phyloP scores from a whole-genome alignment of 2,797 vertebrate genomes.

The Micropoecilia bifurca region DNA sequence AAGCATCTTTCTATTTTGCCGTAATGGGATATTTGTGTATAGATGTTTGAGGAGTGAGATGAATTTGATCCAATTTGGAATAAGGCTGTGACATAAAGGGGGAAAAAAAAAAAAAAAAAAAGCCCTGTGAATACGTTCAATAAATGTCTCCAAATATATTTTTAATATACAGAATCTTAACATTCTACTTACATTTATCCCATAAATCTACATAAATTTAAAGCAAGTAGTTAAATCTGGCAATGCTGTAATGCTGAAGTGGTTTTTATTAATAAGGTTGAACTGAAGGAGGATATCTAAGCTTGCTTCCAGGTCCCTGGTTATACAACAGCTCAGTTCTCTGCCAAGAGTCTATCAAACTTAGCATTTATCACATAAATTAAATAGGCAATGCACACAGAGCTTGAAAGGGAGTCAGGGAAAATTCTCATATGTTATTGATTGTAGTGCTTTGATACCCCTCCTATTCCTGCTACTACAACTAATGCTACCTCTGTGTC shows the following conservation, averaged over 20 bases:
- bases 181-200: neutral
- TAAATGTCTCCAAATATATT: neutral
- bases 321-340: conserved; percentile 25
- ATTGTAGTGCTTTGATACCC: conserved; percentile 27
- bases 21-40: too few relatives aligned
- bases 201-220: neutral
- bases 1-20: too few relatives aligned
- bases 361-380: conserved; percentile 47
- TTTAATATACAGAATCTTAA: neutral
- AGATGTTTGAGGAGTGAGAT: too few relatives aligned
- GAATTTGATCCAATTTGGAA: too few relatives aligned
- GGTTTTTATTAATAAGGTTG: conserved; percentile 25
- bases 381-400: conserved; percentile 49
- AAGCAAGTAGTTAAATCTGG: conserved; percentile 11
- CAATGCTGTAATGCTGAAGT: conserved; percentile 35
- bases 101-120: too few relatives aligned
- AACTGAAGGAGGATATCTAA: conserved; percentile 22
- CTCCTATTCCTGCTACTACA: neutral
- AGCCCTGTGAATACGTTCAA: too few relatives aligned
- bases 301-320: conserved; percentile 29
- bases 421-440: conserved; percentile 34
- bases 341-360: conserved; percentile 48
- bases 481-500: neutral
- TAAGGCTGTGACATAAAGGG: too few relatives aligned
- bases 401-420: conserved; percentile 16